Conservation (phyloP, 2,888 invertebrate genomes). For the Amphimallon solstitiale region DNA sequence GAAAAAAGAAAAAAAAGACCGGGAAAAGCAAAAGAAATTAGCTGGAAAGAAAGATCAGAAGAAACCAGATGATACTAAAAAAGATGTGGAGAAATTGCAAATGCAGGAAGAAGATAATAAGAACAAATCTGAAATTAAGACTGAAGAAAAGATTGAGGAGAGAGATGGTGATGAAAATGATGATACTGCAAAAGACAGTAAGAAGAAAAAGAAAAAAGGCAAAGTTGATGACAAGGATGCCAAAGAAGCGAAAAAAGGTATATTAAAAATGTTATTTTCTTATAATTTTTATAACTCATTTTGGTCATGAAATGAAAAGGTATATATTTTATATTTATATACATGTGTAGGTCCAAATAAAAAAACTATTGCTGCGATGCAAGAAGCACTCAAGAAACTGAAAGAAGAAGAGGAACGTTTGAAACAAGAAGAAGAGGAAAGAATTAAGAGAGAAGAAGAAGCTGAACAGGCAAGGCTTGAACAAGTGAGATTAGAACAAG, state of each 20-base stretch:
- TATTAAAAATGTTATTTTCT: constrained; percentile 45
- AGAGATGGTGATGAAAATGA: constrained; percentile 45
- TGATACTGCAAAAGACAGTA: constrained; percentile 56
- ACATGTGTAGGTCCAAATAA: constrained; percentile 76
- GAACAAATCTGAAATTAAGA: constrained; percentile 59
- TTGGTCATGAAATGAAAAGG: not conserved
- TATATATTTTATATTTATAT: not conserved
- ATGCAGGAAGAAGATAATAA: constrained; percentile 59
- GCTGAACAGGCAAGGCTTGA: constrained; percentile 78
- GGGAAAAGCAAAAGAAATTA: constrained; percentile 69
- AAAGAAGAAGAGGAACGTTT: constrained; percentile 89
- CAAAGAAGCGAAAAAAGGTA: constrained; percentile 69
- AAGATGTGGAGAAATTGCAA: constrained; percentile 39
- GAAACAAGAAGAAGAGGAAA: constrained; percentile 82
- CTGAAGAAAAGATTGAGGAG: constrained; percentile 55
- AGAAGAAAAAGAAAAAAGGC: constrained; percentile 64
- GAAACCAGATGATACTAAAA: constrained; percentile 45
- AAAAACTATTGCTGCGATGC: constrained; percentile 90
- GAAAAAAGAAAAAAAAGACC: constrained; percentile 89
- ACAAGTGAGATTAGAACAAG: constrained; percentile 82
- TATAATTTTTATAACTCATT: too few relatives aligned
- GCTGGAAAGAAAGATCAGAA: constrained; percentile 44
- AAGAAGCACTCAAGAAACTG: constrained; percentile 87
- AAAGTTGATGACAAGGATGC: constrained; percentile 67
- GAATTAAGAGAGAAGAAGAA: constrained; percentile 77